Evolutionary conservation across 2,797 vertebrate species (phyloP).

Genomic region (Phoxinus dragarum): DNA sequence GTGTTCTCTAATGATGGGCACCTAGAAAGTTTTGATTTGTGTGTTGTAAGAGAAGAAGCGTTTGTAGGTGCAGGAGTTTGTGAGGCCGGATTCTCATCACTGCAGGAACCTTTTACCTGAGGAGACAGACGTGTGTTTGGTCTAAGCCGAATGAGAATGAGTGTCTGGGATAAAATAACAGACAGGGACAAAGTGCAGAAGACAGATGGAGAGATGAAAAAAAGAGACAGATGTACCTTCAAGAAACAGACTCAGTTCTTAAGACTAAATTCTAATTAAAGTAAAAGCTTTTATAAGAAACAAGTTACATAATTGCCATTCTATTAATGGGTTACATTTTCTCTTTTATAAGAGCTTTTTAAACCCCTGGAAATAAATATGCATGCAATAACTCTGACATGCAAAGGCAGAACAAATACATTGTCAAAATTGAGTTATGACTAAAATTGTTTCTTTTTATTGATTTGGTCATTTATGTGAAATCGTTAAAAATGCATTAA

Average conservation of each 20-base stretch:
- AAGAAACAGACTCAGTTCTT: conserved; percentile 19
- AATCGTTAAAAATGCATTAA: too few species aligned
- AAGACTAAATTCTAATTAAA: conserved; percentile 9
- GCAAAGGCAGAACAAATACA: neutral
- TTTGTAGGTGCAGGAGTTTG: neutral
- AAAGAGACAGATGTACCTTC: conserved; percentile 26
- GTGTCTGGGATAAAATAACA: conserved; percentile 30
- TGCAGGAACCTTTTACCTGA: conserved; percentile 25
- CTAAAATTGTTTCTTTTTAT: too few species aligned
- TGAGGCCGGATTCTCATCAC: conserved; percentile 4
- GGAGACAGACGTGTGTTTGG: conserved; percentile 22
- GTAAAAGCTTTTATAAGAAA: neutral
- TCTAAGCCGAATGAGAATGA: conserved; percentile 19
- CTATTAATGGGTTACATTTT: neutral
- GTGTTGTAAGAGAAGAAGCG: neutral
- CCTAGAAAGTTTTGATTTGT: conserved; percentile 25
- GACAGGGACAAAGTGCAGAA: conserved; percentile 1
- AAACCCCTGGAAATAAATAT: neutral
- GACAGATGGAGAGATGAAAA: conserved; percentile 33
- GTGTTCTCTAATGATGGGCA: conserved; percentile 8
- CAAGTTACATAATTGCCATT: neutral
- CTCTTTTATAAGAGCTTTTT: neutral
- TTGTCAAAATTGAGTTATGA: too few species aligned
- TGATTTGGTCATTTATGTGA: too few species aligned
- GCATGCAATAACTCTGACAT: neutral